A percentile compares a stretch with the other conserved stretches of the same genome.
phyloP scores from a whole-genome alignment of 1,140 invertebrate genomes.

The Pogonus chalceus region DNA sequence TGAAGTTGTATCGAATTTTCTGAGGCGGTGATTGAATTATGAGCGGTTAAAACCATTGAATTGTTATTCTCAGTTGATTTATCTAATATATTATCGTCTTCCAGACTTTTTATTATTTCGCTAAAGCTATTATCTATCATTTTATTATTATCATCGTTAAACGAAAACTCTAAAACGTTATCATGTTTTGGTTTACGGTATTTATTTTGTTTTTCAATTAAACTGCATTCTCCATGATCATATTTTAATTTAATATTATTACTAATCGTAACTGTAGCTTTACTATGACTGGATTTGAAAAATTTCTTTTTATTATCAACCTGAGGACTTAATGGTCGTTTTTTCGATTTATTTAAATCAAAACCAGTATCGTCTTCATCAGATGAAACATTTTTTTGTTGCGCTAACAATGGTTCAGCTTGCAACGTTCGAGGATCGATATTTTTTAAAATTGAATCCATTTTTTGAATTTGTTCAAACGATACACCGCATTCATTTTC shows the following conservation, averaged over 20 bases:
- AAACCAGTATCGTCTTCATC: neutral
- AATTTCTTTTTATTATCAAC: conserved; percentile 23
- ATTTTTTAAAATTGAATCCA: conserved; percentile 17
- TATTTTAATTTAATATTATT: conserved; percentile 22
- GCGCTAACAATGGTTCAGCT: neutral
- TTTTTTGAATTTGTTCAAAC: conserved; percentile 15
- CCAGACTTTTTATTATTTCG: conserved; percentile 12
- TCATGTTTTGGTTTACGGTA: conserved; percentile 16
- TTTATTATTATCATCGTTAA: conserved; percentile 17
- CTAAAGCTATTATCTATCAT: conserved; percentile 12
- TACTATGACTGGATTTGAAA: conserved; percentile 24
- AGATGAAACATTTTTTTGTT: neutral
- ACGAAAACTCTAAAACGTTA: conserved; percentile 13
- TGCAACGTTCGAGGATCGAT: conserved; percentile 5
- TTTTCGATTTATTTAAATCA: neutral
- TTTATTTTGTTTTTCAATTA: conserved; percentile 20
- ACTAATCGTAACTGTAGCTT: conserved; percentile 19
- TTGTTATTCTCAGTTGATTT: neutral
- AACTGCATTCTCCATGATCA: conserved; percentile 19
- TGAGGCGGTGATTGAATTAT: conserved; percentile 18
- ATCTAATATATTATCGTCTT: conserved; percentile 3
- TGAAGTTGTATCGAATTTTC: conserved; percentile 21
- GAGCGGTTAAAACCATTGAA: conserved; percentile 12
- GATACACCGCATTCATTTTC: conserved; percentile 10
- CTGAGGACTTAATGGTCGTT: conserved; percentile 11